These are phyloP conservation scores for Peucedramus taeniatus DNA, from an alignment of 2,113 vertebrate species.

Conservation along the genomic window DNA sequence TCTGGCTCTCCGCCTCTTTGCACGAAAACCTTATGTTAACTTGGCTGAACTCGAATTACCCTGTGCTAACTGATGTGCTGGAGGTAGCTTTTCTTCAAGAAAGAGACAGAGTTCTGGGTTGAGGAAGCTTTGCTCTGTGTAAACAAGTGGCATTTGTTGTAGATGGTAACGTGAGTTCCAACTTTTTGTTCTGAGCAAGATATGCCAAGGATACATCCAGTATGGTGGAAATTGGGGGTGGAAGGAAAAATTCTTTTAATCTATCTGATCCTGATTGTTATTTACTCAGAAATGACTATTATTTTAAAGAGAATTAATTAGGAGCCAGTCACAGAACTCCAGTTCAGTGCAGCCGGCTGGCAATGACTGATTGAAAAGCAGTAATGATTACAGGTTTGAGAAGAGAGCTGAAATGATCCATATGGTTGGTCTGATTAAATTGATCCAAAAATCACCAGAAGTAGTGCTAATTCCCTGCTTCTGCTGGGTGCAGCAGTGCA, in stretches of 20 bases:
- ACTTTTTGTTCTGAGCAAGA: constrained; percentile 23
- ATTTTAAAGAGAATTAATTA: constrained; percentile 8
- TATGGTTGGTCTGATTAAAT: constrained; percentile 53
- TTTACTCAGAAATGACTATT: constrained; percentile 10
- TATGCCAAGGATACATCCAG: neutral
- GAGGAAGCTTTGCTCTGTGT: neutral
- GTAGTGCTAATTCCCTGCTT: neutral
- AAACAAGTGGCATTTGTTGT: neutral
- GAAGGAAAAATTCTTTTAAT: neutral
- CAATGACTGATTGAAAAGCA: constrained; percentile 15
- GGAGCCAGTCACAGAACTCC: neutral
- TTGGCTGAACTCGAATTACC: neutral
- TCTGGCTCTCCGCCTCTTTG: neutral
- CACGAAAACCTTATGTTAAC: neutral
- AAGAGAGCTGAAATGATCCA: constrained; percentile 60
- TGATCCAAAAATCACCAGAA: constrained; percentile 45
- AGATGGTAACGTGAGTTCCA: neutral
- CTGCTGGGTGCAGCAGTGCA: neutral
- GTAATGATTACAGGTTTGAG: constrained; percentile 54
- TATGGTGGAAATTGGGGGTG: neutral
- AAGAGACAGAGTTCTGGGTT: neutral
- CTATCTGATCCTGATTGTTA: neutral
- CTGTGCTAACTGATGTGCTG: constrained; percentile 10
- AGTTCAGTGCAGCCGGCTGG: neutral
- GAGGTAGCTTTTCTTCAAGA: neutral